phyloP scores from a whole-genome alignment of 2,113 vertebrate species.

The Leptocoma aspasia region DNA sequence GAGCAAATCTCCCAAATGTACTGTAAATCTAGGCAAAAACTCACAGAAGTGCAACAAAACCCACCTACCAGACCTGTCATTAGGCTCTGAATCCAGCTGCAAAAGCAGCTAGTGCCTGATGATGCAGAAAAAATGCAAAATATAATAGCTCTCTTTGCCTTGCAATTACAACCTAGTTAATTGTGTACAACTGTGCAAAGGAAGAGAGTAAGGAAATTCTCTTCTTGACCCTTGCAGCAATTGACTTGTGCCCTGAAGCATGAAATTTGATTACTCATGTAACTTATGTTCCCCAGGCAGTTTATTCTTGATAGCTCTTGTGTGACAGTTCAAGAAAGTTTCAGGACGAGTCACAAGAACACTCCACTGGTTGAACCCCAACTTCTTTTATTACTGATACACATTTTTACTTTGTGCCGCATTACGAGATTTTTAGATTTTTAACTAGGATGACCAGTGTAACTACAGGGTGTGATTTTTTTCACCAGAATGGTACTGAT shows the following conservation, averaged over 20 bases:
- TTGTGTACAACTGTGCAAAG: conserved; percentile 33
- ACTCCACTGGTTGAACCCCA: background rate
- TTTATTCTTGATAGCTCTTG: background rate
- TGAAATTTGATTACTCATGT: conserved; percentile 49
- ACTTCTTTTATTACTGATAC: background rate
- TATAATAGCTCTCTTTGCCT: background rate
- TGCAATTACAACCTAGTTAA: conserved; percentile 7
- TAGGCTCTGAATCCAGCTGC: background rate
- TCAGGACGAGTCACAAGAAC: background rate
- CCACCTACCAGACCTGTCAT: background rate
- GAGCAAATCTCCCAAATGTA: background rate
- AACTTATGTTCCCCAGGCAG: background rate
- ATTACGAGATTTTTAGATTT: background rate
- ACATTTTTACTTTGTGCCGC: background rate
- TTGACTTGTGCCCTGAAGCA: conserved; percentile 45
- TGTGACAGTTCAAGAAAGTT: background rate
- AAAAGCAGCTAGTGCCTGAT: background rate
- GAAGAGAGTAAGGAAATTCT: conserved; percentile 49
- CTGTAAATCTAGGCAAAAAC: background rate
- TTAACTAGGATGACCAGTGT: background rate
- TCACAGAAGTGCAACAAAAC: background rate
- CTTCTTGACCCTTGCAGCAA: conserved; percentile 58
- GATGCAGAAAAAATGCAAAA: conserved; percentile 4
- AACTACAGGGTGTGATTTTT: background rate
- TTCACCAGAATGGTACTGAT: background rate